Base-by-base conservation (phyloP, 2,113 vertebrate species). In the Thermophis baileyi region DNA sequence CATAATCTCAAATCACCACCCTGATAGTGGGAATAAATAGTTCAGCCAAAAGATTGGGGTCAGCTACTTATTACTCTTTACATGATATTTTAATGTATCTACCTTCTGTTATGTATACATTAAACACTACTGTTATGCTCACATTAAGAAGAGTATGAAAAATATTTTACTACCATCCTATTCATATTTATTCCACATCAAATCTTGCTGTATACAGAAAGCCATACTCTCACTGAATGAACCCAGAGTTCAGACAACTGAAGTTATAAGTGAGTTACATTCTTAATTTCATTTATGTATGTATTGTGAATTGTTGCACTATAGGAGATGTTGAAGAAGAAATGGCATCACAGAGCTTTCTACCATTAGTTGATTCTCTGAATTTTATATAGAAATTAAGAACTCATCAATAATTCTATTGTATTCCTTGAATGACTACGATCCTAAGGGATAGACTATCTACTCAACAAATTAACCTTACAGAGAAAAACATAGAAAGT, bases 401-500 rank as follows among this genome's bases (percentile, higher is more conserved):
- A 81, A 55, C 60, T 10, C 0, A 54, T 95, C 92, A 96, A 96
- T 94, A 94, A 90, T 40, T 24, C 92, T 91, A 94, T 96, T 97
- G 96, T 96, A 85, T 1, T 18, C 47, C 93, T 92, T 93, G 91
- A 95, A 95, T 90, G 89, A 94, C 94, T 95, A 95, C 94, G 92
- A 60, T 95, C 89, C 30, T n/a, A 96, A 94, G 93, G 94, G 94
- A 94, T 92, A 88, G 93, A 55, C 92, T 91, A 54, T 90, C 96
- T 95, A 95, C 95, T 95, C 90, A 89, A 95, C 95, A 94, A 96
- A 91, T 93, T 92, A 94, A 92, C 90, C 46, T 88, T 55, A 87
- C 27, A 69, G 88, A 60, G 87, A 92, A 86, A 93, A 95, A 96
- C 97, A 96, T 95, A 95, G 90, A 95, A 93, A 94, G 93, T 95